Base-by-base conservation (phyloP, 2,113 vertebrate genomes). In the Tichodroma muraria region DNA sequence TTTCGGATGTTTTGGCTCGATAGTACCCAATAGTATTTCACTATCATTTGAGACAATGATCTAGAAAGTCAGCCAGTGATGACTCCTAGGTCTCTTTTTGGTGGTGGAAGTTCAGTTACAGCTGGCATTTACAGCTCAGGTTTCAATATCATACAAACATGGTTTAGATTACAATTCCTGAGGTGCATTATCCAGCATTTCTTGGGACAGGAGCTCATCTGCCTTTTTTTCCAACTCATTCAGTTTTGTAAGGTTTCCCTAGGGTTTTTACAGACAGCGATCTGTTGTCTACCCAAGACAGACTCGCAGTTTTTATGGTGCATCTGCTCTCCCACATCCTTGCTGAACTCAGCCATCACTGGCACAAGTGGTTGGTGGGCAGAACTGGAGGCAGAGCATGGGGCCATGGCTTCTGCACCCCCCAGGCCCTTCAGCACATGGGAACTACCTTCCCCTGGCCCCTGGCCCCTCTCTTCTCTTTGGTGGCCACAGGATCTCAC, bases 381-480 rank as follows among this genome's bases (percentile, higher is more conserved):
- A 86, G 57, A 85, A 54, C 8, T 33, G 52, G 50, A 76, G n/a
- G 15, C 49, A 85, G 45, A 88, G 19, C 30, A 56, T 0, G 2
- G 27, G 10, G 16, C 40, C 25, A 7, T 2, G 3, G 17, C 18
- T 64, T 10, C 27, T 6, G 3, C 8, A 28, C 2, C 5, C 21
- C 5, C 33, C 40, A 82, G 49, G 18, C 6, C 25, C 42, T 63
- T 78, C 37, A 47, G 33, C 9, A 52, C 8, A 2, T 0, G 1
- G 15, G 8, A 77, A 2, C 53, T 14, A 38, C 47, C 27, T 37
- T 13, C 30, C 18, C 16, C n/a, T 69, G 68, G 18, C 6, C n/a
- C 33, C 5, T 54, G 31, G 22, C 37, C 4, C 14, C 9, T 12
- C 20, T 25, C n/a, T n/a, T 5, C 15, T 6, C 7, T 49, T 65